phyloP scores from a whole-genome alignment of 2,888 invertebrate species.

The Cheilosia urbana region DNA sequence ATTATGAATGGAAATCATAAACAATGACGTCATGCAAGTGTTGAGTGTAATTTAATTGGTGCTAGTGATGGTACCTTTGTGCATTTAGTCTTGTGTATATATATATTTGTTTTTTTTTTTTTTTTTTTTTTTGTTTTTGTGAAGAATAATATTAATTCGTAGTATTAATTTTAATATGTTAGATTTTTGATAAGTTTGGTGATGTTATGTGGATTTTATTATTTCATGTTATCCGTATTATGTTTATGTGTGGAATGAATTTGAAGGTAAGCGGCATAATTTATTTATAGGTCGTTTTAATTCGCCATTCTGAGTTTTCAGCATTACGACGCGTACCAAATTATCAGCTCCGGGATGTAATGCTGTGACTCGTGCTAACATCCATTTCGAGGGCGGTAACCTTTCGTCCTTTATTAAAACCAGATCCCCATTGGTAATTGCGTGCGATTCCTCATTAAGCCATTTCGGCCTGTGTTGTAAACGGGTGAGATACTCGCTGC shows the following conservation, averaged over 20 bases:
- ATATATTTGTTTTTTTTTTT: not conserved
- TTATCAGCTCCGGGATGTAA: not conserved
- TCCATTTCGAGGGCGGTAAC: too few relatives aligned
- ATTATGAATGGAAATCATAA: not conserved
- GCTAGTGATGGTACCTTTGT: not conserved
- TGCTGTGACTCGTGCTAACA: too few relatives aligned
- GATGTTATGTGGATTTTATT: conserved; percentile 3
- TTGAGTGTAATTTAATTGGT: not conserved
- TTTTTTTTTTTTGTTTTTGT: not conserved
- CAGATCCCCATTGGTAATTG: not conserved
- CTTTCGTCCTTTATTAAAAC: too few relatives aligned
- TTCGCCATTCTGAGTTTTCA: not conserved
- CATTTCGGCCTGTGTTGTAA: conserved; percentile 22
- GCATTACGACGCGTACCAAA: conserved; percentile 22
- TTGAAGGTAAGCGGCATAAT: conserved; percentile 14
- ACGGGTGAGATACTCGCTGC: conserved; percentile 22
- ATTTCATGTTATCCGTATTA: conserved; percentile 8
- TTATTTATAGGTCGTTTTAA: conserved; percentile 1
- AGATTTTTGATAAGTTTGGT: too few relatives aligned
- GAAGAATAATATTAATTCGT: conserved; percentile 4
- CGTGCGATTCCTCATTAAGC: not conserved
- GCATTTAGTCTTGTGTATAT: not conserved
- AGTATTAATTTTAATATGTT: conserved; percentile 10
- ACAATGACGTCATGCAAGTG: not conserved
- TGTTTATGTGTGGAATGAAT: conserved; percentile 1